Conservation (phyloP, 2,797 vertebrate species). For the Rhabdomys pumilio region DNA sequence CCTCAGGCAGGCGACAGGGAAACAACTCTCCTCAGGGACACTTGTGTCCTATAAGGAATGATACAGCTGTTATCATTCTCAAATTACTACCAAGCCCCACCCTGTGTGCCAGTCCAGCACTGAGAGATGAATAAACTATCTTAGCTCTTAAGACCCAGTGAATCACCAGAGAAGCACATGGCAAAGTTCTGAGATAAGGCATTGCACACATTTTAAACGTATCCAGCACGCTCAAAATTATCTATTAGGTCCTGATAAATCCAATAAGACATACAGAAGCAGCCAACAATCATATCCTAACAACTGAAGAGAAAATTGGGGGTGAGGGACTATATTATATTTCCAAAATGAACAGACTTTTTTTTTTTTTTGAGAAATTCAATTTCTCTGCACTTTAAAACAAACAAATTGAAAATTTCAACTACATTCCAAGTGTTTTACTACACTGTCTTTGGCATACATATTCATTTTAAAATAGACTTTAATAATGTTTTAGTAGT, state of each 20-base stretch:
- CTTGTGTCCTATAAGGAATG: constrained; percentile 89
- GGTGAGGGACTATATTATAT: accelerated
- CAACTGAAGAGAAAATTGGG: neutral
- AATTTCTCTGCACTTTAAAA: neutral
- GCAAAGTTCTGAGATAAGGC: constrained; percentile 59
- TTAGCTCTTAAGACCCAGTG: constrained; percentile 77
- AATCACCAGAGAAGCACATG: constrained; percentile 82
- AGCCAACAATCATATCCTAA: neutral
- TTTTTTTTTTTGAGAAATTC: neutral
- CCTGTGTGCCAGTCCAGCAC: constrained; percentile 65
- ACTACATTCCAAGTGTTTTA: neutral
- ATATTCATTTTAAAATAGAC: neutral
- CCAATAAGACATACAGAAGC: neutral
- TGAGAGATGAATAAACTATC: constrained; percentile 69
- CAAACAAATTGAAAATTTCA: neutral
- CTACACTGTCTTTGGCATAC: neutral
- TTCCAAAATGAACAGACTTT: neutral
- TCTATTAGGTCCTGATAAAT: constrained; percentile 27
- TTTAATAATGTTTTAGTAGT: neutral
- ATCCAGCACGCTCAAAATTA: constrained; percentile 69
- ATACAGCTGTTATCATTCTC: constrained; percentile 90
- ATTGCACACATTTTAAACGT: constrained; percentile 66
- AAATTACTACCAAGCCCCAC: constrained; percentile 88
- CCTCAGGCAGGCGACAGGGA: constrained; percentile 7
- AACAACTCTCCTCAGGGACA: constrained; percentile 83